phyloP scores from a whole-genome alignment of 1,140 invertebrate genomes.

The Ectropis grisescens region DNA sequence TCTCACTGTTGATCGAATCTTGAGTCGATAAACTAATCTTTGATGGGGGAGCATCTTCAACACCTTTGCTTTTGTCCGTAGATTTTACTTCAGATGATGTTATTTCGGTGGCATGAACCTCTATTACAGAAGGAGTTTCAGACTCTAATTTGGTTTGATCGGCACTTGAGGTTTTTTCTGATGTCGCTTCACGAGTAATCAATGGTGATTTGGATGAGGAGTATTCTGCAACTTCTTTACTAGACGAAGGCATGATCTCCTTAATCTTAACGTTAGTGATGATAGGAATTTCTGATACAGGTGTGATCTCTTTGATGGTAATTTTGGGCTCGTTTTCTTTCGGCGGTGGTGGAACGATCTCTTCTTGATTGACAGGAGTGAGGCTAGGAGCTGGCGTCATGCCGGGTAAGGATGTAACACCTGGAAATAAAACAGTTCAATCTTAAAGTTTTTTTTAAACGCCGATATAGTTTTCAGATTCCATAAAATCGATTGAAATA shows the following conservation, averaged over 20 bases:
- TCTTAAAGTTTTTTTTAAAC: too few relatives aligned
- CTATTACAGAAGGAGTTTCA: constrained; percentile 19
- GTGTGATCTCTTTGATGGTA: constrained; percentile 66
- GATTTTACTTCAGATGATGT: constrained; percentile 10
- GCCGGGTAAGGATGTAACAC: constrained; percentile 43
- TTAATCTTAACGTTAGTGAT: constrained; percentile 63
- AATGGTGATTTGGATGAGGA: constrained; percentile 56
- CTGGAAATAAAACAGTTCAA: constrained; percentile 42
- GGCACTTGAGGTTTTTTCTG: constrained; percentile 21
- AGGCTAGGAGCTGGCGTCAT: constrained; percentile 8
- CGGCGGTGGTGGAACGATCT: constrained; percentile 9
- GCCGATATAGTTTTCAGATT: too few relatives aligned
- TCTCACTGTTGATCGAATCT: constrained; percentile 35
- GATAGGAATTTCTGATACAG: constrained; percentile 54
- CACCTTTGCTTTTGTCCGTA: constrained; percentile 10
- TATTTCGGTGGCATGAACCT: constrained; percentile 19
- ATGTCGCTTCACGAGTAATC: constrained; percentile 49
- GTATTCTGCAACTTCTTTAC: constrained; percentile 45
- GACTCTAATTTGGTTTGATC: constrained; percentile 11
- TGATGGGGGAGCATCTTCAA: constrained; percentile 27
- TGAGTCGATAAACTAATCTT: constrained; percentile 50
- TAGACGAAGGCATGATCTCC: constrained; percentile 51
- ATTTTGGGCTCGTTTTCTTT: constrained; percentile 47
- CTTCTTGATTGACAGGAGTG: background rate
- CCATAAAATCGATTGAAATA: too few relatives aligned